Base-by-base conservation (phyloP, 2,113 vertebrate species). In the Eira barbara region DNA sequence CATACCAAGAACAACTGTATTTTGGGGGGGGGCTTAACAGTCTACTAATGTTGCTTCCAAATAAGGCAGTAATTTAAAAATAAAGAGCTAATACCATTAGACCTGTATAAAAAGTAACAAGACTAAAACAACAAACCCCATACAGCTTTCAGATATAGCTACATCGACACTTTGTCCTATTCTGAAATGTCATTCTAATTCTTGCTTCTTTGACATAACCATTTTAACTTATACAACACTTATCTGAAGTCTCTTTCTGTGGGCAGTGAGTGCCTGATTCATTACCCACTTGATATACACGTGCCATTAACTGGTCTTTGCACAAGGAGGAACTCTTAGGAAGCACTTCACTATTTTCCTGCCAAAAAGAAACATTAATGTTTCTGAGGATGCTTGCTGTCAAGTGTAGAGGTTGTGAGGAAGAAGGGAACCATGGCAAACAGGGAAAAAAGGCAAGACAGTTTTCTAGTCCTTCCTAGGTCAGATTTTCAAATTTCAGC, bases 11-110 rank as follows among this genome's bases (percentile, higher is more conserved):
- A 73, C 84, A 96, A 47, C 29, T 63, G 59, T 36, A 14, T 1
- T 25, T 85, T 49, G 45, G 13, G 52, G n/a, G n/a, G 52, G 52
- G 52, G 34, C 59, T 83, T 18, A 27, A 91, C 6, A 91, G 13
- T 91, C 36, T 69, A 82, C 45, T 31, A 89, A 65, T 42, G 27
- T 34, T 97, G 36, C 65, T 89, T 96, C 67, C 80, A 69, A 95
- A n/a, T 76, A 42, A 93, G 29, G 14, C 7, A 80, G 45, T 71
- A 15, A 79, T 65, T 94, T 73, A 78, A 88, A 95, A 81, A 89
- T 17, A 88, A 88, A 49, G 21, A 34, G 80, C 55, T 78, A 65
- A 83, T 1, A 85, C 36, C 34, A 91, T 13, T 80, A 79, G 25
- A 71, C 7, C 47, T 27, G 27, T 59, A 52, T 59, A 93, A 92